Percentiles rank a stretch among this genome's conserved stretches.
These are phyloP conservation scores for Dilophus febrilis DNA, from an alignment of 2,888 invertebrate species.

Conservation along the genomic window DNA sequence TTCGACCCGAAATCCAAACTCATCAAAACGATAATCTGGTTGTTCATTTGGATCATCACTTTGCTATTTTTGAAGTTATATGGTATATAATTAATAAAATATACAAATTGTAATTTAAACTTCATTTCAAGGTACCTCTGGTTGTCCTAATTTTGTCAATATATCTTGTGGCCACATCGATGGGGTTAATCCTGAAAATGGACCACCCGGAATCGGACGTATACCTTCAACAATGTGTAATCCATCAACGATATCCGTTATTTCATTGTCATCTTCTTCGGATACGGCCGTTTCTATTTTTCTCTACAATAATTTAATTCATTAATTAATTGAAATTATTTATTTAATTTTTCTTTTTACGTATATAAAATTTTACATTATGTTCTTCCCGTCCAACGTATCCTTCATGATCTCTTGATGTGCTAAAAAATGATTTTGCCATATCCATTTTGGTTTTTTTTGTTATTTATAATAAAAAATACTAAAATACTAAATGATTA, in stretches of 20 bases:
- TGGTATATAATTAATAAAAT: no score
- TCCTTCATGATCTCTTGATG: slow-evolving; percentile 72
- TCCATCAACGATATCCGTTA: slow-evolving; percentile 47
- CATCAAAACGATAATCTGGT: slow-evolving; percentile 69
- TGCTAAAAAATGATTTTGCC: slow-evolving; percentile 78
- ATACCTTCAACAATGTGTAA: slow-evolving; percentile 53
- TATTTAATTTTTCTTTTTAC: neutral
- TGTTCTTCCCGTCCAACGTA: slow-evolving; percentile 79
- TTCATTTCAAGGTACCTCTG: slow-evolving; percentile 34
- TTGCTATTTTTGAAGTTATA: no score
- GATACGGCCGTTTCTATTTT: slow-evolving; percentile 62
- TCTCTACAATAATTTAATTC: slow-evolving; percentile 33
- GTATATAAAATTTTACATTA: slow-evolving; percentile 42
- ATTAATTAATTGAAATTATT: neutral
- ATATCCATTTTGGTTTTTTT: slow-evolving; percentile 54
- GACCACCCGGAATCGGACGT: slow-evolving; percentile 67
- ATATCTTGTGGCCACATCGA: slow-evolving; percentile 97
- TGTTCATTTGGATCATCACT: slow-evolving; percentile 42
- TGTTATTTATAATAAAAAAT: no score
- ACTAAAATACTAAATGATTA: no score
- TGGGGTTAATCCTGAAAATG: slow-evolving; percentile 85
- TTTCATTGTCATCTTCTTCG: slow-evolving; percentile 62
- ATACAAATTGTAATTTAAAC: no score
- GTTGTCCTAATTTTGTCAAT: slow-evolving; percentile 61
- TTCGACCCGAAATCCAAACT: slow-evolving; percentile 94